Base-by-base conservation (phyloP, 2,113 vertebrate species). In the Pao palembangensis region DNA sequence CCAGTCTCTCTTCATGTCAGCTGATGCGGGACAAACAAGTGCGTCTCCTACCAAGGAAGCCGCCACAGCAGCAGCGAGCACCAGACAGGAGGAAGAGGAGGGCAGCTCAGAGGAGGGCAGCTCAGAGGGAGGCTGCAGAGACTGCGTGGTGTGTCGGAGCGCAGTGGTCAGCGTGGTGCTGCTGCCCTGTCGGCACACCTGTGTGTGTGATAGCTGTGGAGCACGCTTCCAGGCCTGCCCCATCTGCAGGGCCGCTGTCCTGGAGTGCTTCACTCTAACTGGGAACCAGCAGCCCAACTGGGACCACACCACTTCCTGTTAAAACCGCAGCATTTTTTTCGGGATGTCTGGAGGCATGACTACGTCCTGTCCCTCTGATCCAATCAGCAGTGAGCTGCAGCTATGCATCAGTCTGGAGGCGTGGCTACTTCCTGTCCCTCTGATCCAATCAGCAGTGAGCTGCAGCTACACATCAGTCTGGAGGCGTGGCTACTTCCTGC, bases 1-100 rank as follows among this genome's bases (percentile, higher is more conserved):
- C 57, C 86, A 98, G 97, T 94, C 95, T 64, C 93, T 98, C 70
- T 98, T 94, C 89, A 96, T 99, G 96, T 97, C 97, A 55, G 92
- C 95, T 59, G 94, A 91, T 6, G 88, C 1, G 6, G 61, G 5
- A 65, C 53, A 1, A 66, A 54, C 2, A 43, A 50, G 2, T 38
- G 64, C 0, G 48, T 82, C 69, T 23, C 57, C 71, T 0, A 31
- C 50, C 0, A 16, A 53, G 0, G 25, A 43, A n/a, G 18, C 19
- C 43, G 11, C 34, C 10, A 12, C 34, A 38, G 8, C 6, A 15
- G 16, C n/a, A 53, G 67, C 4, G 79, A 10, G 13, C 86, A 28
- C 75, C 51, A 19, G 78, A 72, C 43, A 46, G 15, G 25, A 54
- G 86, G 44, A 86, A 6, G 46, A 87, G 82, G 41, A 20, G 2